Conservation (phyloP, 2,113 vertebrate genomes). For the Callospermophilus lateralis region DNA sequence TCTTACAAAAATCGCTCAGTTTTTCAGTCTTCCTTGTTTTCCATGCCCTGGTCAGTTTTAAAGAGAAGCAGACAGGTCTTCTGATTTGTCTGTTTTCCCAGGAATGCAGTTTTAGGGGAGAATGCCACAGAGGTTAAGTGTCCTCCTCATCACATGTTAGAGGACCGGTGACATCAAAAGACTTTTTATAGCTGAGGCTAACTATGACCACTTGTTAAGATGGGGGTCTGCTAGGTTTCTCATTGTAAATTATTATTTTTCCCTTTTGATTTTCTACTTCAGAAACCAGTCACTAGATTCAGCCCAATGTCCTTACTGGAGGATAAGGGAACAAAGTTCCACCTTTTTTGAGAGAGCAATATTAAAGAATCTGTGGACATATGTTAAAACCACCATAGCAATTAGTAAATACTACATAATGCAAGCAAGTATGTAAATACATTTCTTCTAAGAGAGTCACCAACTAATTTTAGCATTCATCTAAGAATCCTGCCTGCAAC, state of each 20-base stretch:
- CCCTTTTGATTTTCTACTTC: background rate
- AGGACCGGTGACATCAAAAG: rapidly evolving
- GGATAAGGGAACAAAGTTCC: background rate
- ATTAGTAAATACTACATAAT: background rate
- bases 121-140: background rate
- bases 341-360: background rate
- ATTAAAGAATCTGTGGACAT: background rate
- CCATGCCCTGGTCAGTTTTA: background rate
- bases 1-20: background rate
- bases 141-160: background rate
- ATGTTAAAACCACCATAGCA: background rate
- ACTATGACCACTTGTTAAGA: background rate
- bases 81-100: background rate
- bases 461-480: background rate
- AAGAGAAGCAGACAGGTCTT: background rate
- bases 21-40: background rate
- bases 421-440: background rate
- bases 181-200: background rate
- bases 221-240: background rate
- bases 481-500: background rate
- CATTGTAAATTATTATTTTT: background rate
- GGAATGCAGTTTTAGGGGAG: background rate
- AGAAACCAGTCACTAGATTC: background rate
- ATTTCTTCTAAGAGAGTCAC: background rate
- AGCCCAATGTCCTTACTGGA: background rate